A percentile compares a stretch with the other conserved stretches of the same genome.
phyloP scores from a whole-genome alignment of 2,113 vertebrate species.

The Gallinago paraguaiae region DNA sequence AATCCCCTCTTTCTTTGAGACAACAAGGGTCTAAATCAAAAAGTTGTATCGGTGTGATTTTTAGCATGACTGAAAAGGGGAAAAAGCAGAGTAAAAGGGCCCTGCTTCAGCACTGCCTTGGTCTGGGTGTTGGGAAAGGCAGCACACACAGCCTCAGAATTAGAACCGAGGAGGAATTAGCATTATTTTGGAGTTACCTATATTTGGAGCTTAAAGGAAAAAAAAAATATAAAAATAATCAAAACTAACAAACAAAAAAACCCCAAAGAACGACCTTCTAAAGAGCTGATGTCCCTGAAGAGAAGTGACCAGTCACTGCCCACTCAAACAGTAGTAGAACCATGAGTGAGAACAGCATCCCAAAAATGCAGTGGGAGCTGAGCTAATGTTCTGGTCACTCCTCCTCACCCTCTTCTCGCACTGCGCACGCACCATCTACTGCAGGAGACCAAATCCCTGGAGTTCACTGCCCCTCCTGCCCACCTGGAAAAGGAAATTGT shows the following conservation, averaged over 20 bases:
- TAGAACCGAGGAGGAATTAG: background rate
- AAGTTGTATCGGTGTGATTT: slow-evolving; percentile 49
- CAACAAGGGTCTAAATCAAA: slow-evolving; percentile 58
- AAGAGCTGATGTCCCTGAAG: background rate
- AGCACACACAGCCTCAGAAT: background rate
- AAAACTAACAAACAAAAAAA: background rate
- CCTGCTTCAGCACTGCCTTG: background rate
- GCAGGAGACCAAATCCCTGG: background rate
- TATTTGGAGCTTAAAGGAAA: background rate
- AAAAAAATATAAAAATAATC: background rate
- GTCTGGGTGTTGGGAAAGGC: background rate
- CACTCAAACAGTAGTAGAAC: background rate
- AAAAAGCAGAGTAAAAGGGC: background rate
- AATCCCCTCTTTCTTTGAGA: slow-evolving; percentile 61
- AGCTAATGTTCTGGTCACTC: background rate
- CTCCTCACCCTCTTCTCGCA: background rate
- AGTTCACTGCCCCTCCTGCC: background rate
- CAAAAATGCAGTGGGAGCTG: background rate
- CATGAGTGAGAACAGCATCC: background rate
- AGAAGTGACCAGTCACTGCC: background rate
- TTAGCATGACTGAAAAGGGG: background rate
- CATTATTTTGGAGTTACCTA: background rate
- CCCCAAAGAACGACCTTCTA: background rate
- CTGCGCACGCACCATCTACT: background rate
- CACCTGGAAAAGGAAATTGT: background rate